Evolutionary conservation across 2,797 vertebrate genomes (phyloP).

Genomic region (Corythornis leucogaster): DNA sequence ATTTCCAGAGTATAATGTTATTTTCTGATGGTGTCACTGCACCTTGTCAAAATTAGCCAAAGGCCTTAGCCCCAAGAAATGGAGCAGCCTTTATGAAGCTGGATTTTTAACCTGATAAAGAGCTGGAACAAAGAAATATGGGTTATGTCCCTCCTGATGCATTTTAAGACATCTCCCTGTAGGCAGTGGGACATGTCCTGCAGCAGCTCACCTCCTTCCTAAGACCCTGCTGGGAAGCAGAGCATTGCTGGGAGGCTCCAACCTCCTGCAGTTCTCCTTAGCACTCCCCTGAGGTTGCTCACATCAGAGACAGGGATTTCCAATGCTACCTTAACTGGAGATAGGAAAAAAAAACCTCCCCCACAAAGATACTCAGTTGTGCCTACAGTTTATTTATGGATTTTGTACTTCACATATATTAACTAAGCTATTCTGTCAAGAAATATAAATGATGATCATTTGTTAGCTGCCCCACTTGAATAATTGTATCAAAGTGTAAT

Average conservation of each 20-base stretch:
- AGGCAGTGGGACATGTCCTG: background rate
- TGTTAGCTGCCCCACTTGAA: conserved; percentile 30
- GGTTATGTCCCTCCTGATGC: background rate
- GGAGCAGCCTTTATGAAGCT: background rate
- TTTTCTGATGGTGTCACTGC: conserved; percentile 1
- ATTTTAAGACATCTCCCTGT: background rate
- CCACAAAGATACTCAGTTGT: background rate
- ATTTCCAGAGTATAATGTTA: conserved; percentile 6
- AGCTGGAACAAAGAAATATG: background rate
- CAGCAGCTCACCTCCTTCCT: background rate
- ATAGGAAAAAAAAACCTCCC: background rate
- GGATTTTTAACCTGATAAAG: conserved; percentile 6
- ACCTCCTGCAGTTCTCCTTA: background rate
- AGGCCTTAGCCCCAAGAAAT: conserved; percentile 7
- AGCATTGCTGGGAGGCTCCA: conserved; percentile 9
- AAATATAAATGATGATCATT: conserved; percentile 51
- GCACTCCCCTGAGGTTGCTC: background rate
- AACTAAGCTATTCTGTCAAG: conserved; percentile 16
- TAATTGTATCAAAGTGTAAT: conserved; percentile 35
- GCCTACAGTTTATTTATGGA: conserved; percentile 6
- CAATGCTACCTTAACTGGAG: background rate
- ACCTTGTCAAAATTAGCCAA: background rate
- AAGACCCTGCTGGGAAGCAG: background rate
- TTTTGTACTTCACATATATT: conserved; percentile 27
- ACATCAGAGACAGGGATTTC: background rate